Evolutionary conservation across 1,140 invertebrate genomes (phyloP), one percentile per base, ranked within the genome.

Genomic region (Telenomus remus): DNA sequence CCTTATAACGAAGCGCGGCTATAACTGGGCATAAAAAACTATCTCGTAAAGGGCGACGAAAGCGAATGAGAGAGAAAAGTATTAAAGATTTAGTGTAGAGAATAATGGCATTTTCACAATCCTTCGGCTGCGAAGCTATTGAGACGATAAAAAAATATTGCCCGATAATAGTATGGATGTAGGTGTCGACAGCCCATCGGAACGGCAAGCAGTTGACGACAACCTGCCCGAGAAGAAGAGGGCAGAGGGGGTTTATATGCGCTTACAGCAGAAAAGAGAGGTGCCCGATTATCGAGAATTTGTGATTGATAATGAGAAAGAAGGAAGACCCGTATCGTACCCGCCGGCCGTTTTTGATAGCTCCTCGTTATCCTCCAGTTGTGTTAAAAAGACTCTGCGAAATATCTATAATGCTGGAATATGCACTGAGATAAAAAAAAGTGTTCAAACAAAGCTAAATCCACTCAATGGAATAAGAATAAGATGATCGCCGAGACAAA

Each of bases 261-360:
- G 61, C 56, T 76, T 66, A 70, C 66, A 34, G 69, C 64, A 76
- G 73, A 70, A 65, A 60, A 53, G 42, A 56, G 51, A 53, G 63
- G 59, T 53, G 42, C 53, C 35, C 79, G 78, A 82, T 82, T 80
- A 80, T 80, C 76, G 71, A 66, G 69, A 81, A 81, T 75, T 79
- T 69, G 73, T 78, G 78, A 82, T 82, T 82, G 79, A 81, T 81
- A 82, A 81, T 80, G 61, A 73, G 54, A 75, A 68, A 66, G 64
- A 75, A 64, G 49, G 73, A 60, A 76, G 73, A 76, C 71, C 71
- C 71, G 63, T 68, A 75, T 75, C 71, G 63, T 75, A 63, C 55
- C 63, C 63, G 63, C 63, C 71, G 63, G 63, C 57, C 71, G 63
- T 75, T 68, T 44, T 75, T 63, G 60, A 76, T 65, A 63, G 65